A percentile compares a stretch with the other conserved stretches of the same genome.
Evolutionary conservation across 1,140 invertebrate species (phyloP).

Genomic region (Bombus affinis): DNA sequence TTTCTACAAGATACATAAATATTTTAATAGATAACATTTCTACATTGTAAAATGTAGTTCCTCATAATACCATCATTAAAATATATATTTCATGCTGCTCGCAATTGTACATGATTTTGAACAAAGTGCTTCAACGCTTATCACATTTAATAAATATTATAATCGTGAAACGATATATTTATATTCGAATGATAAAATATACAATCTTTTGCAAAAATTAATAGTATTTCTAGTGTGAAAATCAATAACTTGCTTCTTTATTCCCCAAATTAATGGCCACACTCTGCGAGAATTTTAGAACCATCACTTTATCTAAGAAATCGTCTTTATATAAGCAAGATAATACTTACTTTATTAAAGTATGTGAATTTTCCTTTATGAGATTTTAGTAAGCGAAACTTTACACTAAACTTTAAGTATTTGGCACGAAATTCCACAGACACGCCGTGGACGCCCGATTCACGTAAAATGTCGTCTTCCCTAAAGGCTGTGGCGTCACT

Average conservation of each 20-base stretch:
- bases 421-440: constrained; percentile 3
- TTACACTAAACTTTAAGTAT: not conserved
- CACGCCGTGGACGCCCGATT: constrained; percentile 41
- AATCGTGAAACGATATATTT: not conserved
- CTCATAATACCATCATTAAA: not conserved
- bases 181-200: not conserved
- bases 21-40: not conserved
- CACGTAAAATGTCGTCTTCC: constrained; percentile 54
- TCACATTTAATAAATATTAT: not conserved
- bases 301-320: constrained; percentile 10
- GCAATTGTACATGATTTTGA: not conserved
- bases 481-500: constrained; percentile 51
- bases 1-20: not conserved
- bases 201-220: not conserved
- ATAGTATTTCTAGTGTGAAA: not conserved
- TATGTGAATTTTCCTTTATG: not conserved
- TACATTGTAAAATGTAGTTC: not conserved
- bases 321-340: not conserved
- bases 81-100: not conserved
- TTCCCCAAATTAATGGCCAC: constrained; percentile 37
- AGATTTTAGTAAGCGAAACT: not conserved
- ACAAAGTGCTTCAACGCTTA: not conserved
- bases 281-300: constrained; percentile 14
- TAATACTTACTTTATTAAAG: constrained; percentile 13
- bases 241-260: constrained; percentile 44